A percentile compares a stretch with the other conserved stretches of the same genome.
Evolutionary conservation across 2,888 invertebrate genomes (phyloP).

Genomic region (Anarsia innoxiella): DNA sequence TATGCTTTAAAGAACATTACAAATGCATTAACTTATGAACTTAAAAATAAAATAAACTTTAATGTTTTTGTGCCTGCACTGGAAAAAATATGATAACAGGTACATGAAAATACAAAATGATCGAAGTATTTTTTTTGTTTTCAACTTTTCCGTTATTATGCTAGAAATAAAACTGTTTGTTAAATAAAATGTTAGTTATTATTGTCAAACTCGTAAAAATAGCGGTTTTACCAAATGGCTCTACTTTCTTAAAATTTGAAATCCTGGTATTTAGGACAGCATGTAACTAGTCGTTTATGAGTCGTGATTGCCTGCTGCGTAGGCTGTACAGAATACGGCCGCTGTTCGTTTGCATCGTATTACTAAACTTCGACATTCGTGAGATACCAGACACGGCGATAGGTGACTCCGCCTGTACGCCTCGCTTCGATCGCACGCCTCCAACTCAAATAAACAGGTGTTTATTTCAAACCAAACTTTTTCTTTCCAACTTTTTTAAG

Average conservation of each 20-base stretch:
- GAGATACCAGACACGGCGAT: slow-evolving; percentile 43
- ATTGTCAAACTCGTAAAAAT: too few relatives aligned
- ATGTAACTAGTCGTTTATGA: slow-evolving; percentile 1
- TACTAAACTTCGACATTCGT: slow-evolving; percentile 55
- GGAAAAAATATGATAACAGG: too few relatives aligned
- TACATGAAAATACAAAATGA: too few relatives aligned
- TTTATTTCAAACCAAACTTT: slow-evolving; percentile 9
- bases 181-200: too few relatives aligned
- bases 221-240: not conserved
- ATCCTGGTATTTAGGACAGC: not conserved
- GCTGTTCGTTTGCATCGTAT: slow-evolving; percentile 43
- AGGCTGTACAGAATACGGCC: slow-evolving; percentile 16
- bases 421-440: slow-evolving; percentile 57
- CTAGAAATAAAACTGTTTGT: too few relatives aligned
- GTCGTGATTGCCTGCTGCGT: slow-evolving; percentile 10
- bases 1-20: too few relatives aligned
- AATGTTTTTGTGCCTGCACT: too few relatives aligned
- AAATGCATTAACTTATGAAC: too few relatives aligned
- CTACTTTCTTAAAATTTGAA: not conserved
- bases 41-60: too few relatives aligned
- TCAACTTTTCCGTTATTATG: too few relatives aligned
- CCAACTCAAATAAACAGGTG: slow-evolving; percentile 39
- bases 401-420: slow-evolving; percentile 49
- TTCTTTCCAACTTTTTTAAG: slow-evolving; percentile 14
- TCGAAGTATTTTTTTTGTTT: too few relatives aligned